Conservation (phyloP, 1,140 invertebrate species). For the Scylla paramamosain region DNA sequence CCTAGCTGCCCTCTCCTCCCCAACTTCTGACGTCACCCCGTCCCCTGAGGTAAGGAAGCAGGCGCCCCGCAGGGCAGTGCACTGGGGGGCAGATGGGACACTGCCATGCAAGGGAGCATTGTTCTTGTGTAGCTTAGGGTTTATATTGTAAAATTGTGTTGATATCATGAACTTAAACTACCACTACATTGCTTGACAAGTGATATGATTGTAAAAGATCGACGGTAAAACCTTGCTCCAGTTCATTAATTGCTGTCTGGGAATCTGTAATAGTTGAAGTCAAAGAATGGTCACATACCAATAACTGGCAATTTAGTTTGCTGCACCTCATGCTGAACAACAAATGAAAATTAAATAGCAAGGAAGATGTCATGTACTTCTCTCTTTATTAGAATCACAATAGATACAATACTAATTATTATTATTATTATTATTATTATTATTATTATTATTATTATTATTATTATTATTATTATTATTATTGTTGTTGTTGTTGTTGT, state of each 20-base stretch:
- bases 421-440: no score
- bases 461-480: no score
- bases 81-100: background rate
- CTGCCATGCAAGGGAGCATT: background rate
- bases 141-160: background rate
- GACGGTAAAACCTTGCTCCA: background rate
- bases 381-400: no score
- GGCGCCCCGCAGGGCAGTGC: background rate
- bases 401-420: no score
- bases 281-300: background rate
- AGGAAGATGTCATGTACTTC: no score
- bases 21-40: constrained; percentile 70
- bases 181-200: background rate
- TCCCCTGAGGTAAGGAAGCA: constrained; percentile 67
- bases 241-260: background rate
- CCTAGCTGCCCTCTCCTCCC: constrained; percentile 70
- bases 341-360: background rate
- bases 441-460: no score
- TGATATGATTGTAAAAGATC: background rate
- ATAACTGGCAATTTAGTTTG: background rate
- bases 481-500: no score
- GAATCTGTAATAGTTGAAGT: background rate
- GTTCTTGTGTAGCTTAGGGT: background rate
- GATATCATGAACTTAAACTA: background rate
- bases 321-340: background rate